phyloP scores from a whole-genome alignment of 1,140 invertebrate species.

The Hycleus cichorii region DNA sequence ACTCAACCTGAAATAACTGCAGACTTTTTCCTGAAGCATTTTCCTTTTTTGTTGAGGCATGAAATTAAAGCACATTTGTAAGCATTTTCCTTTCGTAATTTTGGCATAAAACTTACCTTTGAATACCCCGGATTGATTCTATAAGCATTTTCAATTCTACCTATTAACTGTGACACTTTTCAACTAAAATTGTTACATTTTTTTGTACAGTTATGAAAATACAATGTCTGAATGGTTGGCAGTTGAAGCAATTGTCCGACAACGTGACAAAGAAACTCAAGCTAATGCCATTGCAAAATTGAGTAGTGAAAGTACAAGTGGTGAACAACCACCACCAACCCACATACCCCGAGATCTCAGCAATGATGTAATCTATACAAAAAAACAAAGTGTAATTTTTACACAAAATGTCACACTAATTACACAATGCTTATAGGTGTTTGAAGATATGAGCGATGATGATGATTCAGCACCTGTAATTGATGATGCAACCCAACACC shows the following conservation, averaged over 20 bases:
- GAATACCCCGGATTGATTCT: too few relatives aligned
- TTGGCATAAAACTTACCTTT: too few relatives aligned
- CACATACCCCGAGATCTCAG: constrained; percentile 36
- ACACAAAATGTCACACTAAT: not conserved
- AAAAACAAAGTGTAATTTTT: not conserved
- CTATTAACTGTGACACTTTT: too few relatives aligned
- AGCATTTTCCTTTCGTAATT: too few relatives aligned
- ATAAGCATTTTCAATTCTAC: too few relatives aligned
- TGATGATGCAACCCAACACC: constrained; percentile 40
- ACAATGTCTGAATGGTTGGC: constrained; percentile 92
- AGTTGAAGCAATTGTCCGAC: constrained; percentile 84
- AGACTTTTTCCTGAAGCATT: too few relatives aligned
- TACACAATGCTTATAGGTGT: constrained; percentile 39
- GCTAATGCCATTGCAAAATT: constrained; percentile 56
- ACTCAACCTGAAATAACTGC: too few relatives aligned
- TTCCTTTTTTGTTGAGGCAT: too few relatives aligned
- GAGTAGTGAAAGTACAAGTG: constrained; percentile 48
- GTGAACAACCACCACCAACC: constrained; percentile 34
- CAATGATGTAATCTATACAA: constrained; percentile 40
- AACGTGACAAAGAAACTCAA: constrained; percentile 69
- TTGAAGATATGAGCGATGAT: constrained; percentile 49
- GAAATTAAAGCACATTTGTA: too few relatives aligned
- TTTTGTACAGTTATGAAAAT: constrained; percentile 59
- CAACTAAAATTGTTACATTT: too few relatives aligned
- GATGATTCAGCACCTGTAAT: constrained; percentile 49